phyloP scores from a whole-genome alignment of 1,140 invertebrate genomes.

The Caenorhabditis latens region DNA sequence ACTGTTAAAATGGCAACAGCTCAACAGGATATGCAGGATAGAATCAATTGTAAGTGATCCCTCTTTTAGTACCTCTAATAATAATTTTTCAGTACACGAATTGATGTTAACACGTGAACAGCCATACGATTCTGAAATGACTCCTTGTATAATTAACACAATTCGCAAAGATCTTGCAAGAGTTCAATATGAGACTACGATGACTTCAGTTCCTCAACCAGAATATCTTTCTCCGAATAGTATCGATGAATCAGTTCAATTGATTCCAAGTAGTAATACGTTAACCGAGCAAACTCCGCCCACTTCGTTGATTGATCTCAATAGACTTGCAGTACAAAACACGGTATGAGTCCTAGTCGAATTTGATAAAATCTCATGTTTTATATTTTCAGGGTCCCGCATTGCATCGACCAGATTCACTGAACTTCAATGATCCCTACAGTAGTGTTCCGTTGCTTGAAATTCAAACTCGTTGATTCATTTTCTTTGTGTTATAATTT shows the following conservation, averaged over 20 bases:
- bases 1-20: neutral
- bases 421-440: conserved; percentile 37
- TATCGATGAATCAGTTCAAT: neutral
- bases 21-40: conserved; percentile 28
- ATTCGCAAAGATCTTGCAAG: conserved; percentile 27
- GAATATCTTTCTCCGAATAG: conserved; percentile 5
- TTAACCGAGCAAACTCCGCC: conserved; percentile 13
- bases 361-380: too few relatives aligned
- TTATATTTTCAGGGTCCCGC: conserved; percentile 16
- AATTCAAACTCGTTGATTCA: neutral
- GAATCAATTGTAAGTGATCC: neutral
- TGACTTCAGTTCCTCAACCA: conserved; percentile 14
- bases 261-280: conserved; percentile 10
- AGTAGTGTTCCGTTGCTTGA: conserved; percentile 28
- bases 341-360: neutral
- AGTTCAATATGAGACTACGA: conserved; percentile 8
- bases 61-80: neutral
- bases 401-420: conserved; percentile 22
- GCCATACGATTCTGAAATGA: conserved; percentile 12
- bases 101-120: conserved; percentile 4
- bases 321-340: conserved; percentile 26
- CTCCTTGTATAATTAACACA: neutral
- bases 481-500: conserved; percentile 11
- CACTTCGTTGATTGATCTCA: neutral
- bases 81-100: conserved; percentile 34